Percentiles rank a stretch among this genome's conserved stretches.
Evolutionary conservation across 2,113 vertebrate species (phyloP).

Genomic region (Peromyscus polionotus): DNA sequence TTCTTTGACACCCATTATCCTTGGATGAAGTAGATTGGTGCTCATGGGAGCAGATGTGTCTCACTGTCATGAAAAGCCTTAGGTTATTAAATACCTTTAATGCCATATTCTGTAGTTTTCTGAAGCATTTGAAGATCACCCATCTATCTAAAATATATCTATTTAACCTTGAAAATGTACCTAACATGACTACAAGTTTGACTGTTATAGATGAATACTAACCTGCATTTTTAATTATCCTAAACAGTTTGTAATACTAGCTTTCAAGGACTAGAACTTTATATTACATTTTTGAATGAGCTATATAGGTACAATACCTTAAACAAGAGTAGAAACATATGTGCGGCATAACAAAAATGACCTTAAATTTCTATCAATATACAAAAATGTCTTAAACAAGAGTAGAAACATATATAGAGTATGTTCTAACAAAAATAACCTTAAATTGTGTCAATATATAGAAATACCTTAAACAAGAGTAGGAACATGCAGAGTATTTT

Average conservation of each 20-base stretch:
- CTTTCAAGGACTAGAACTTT: not conserved
- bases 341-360: no score
- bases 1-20: not conserved
- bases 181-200: not conserved
- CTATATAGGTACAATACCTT: not conserved
- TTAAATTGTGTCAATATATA: not conserved
- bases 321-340: not conserved
- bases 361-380: no score
- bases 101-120: not conserved
- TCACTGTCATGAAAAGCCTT: not conserved
- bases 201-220: not conserved
- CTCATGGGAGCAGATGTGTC: not conserved
- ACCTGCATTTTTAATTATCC: not conserved
- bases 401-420: not conserved
- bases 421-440: not conserved
- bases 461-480: not conserved
- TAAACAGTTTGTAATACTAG: not conserved
- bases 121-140: not conserved
- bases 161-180: not conserved
- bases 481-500: not conserved
- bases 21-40: not conserved
- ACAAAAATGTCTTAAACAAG: not conserved
- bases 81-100: not conserved
- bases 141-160: not conserved
- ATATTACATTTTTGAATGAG: not conserved